Conservation (phyloP, 1,140 invertebrate genomes). For the Monomorium pharaonis region DNA sequence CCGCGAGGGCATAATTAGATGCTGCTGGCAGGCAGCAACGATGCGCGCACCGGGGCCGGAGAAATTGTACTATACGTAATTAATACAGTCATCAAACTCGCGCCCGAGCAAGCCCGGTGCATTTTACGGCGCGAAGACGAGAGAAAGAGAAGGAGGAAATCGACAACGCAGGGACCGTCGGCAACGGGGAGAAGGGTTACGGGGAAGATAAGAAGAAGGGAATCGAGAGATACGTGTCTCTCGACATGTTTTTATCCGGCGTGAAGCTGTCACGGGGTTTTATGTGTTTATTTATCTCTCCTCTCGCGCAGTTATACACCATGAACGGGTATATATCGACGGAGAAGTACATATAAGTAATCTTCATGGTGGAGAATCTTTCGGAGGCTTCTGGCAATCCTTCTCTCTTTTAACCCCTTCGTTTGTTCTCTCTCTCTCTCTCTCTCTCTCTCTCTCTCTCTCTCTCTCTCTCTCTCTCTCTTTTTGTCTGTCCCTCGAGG, state of each 20-base stretch:
- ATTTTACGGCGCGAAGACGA: slow-evolving; percentile 25
- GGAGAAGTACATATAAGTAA: slow-evolving; percentile 18
- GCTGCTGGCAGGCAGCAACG: neutral
- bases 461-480: neutral
- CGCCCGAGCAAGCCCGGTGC: neutral
- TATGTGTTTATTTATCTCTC: slow-evolving; percentile 76
- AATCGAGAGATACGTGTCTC: slow-evolving; percentile 72
- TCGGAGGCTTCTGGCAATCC: slow-evolving; percentile 52
- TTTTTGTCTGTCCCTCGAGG: neutral
- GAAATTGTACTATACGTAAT: slow-evolving; percentile 50
- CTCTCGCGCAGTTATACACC: slow-evolving; percentile 34
- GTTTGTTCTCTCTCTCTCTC: neutral
- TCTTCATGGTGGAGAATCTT: slow-evolving; percentile 24
- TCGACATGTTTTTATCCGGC: slow-evolving; percentile 73
- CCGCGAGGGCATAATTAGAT: slow-evolving; percentile 4
- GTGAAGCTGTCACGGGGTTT: slow-evolving; percentile 75
- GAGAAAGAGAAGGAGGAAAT: slow-evolving; percentile 25
- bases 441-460: neutral
- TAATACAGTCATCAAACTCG: slow-evolving; percentile 64
- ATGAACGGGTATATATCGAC: slow-evolving; percentile 48
- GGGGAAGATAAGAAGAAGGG: slow-evolving; percentile 37
- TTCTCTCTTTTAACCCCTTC: slow-evolving; percentile 69
- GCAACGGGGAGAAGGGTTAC: no score
- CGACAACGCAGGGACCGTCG: neutral
- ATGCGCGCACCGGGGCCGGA: neutral